Conservation (phyloP, 1,140 invertebrate genomes). For the Nasonia vitripennis region DNA sequence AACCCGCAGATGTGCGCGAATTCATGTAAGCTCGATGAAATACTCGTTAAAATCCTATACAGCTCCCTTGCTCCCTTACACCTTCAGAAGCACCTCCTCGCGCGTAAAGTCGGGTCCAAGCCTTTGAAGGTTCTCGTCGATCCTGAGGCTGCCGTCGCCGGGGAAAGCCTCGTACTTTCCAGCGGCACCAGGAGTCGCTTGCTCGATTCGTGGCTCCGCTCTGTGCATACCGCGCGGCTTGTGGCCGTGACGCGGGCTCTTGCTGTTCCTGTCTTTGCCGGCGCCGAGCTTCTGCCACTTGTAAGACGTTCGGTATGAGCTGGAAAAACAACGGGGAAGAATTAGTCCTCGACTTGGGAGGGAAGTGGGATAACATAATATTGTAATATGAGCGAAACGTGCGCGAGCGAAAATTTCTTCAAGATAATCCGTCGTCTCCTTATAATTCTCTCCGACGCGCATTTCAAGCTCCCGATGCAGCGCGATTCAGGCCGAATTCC, state of each 20-base stretch:
- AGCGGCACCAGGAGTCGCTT: neutral
- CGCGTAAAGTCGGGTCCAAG: constrained; percentile 35
- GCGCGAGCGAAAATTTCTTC: too few species aligned
- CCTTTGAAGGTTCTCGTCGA: constrained; percentile 32
- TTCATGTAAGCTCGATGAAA: too few species aligned
- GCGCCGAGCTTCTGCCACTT: constrained; percentile 15
- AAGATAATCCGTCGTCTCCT: too few species aligned
- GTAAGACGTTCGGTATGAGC: neutral
- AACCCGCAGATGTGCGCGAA: too few species aligned
- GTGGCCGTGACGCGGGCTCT: neutral
- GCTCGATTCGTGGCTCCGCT: neutral
- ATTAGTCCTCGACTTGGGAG: neutral
- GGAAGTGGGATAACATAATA: constrained; percentile 2
- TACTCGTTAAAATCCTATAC: too few species aligned
- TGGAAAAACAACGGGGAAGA: neutral
- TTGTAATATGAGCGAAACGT: neutral
- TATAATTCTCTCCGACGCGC: too few species aligned
- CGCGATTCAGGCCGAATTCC: neutral
- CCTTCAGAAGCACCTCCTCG: constrained; percentile 44
- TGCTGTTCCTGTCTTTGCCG: neutral
- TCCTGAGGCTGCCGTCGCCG: neutral
- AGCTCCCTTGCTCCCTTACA: neutral
- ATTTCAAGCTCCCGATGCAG: too few species aligned
- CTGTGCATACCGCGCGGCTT: neutral
- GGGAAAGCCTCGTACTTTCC: constrained; percentile 12